These are phyloP conservation scores for Campylomormyrus tamandua DNA, from an alignment of 2,113 vertebrate species.

Conservation along the genomic window DNA sequence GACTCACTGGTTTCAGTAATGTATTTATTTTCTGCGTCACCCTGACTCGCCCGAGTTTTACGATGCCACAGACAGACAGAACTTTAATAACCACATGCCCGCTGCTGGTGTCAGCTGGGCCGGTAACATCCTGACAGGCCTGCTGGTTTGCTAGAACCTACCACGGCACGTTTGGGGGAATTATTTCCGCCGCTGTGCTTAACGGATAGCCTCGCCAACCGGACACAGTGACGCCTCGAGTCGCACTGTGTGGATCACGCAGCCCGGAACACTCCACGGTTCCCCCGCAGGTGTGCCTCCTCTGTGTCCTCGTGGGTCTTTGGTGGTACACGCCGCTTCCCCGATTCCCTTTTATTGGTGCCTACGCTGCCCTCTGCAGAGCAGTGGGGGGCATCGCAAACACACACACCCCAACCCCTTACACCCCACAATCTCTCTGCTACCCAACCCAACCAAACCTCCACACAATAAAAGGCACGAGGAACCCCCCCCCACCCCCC, in stretches of 20 bases:
- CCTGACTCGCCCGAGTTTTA: neutral
- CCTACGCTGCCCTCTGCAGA: slow-evolving; percentile 42
- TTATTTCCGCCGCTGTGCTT: neutral
- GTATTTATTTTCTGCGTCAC: neutral
- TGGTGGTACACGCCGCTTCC: neutral
- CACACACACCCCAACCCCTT: neutral
- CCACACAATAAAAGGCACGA: neutral
- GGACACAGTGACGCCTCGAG: neutral
- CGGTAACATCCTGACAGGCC: neutral
- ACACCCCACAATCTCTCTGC: neutral
- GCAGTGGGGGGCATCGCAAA: too few relatives aligned
- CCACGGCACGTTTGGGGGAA: neutral
- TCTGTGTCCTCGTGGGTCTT: slow-evolving; percentile 9
- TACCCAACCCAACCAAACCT: neutral
- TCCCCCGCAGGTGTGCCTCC: neutral
- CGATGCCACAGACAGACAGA: neutral
- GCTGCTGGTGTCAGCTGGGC: neutral
- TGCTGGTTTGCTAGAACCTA: neutral
- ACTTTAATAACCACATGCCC: neutral
- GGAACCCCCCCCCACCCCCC: neutral
- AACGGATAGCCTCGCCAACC: neutral
- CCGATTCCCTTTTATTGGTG: neutral
- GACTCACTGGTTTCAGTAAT: neutral
- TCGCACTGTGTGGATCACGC: neutral
- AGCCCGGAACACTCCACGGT: neutral